Evolutionary conservation across 2,797 vertebrate genomes (phyloP).

Genomic region (Naso thynnoides): DNA sequence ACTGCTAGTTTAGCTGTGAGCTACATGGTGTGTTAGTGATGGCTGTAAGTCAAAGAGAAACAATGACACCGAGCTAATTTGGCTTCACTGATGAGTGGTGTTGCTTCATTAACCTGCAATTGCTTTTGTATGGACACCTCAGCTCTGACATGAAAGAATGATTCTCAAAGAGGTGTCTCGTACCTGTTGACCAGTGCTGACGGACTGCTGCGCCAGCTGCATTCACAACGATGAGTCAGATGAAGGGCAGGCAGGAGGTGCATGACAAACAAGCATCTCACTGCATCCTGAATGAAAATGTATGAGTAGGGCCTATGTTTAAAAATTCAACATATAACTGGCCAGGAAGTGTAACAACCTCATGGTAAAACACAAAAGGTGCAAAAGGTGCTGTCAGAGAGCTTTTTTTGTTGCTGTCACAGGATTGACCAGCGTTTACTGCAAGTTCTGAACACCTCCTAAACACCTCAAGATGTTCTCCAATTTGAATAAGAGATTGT

Average conservation of each 20-base stretch:
- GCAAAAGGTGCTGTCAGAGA: no score
- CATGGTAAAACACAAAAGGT: no score
- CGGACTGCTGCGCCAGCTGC: conserved; percentile 24
- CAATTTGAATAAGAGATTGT: background rate
- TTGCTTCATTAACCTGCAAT: conserved; percentile 26
- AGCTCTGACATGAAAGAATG: conserved; percentile 27
- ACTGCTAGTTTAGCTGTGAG: conserved; percentile 10
- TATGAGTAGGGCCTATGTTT: conserved; percentile 6
- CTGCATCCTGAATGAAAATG: conserved; percentile 11
- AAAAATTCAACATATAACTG: conserved; percentile 14
- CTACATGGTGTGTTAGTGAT: background rate
- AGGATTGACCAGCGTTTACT: background rate
- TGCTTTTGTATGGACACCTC: conserved; percentile 28
- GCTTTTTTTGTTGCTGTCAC: no score
- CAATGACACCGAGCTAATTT: background rate
- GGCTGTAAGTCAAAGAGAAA: conserved; percentile 5
- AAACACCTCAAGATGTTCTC: background rate
- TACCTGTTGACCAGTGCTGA: conserved; percentile 30
- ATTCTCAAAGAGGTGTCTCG: conserved; percentile 13
- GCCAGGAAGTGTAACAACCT: no score
- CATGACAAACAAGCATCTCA: conserved; percentile 36
- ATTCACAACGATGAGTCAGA: conserved; percentile 46
- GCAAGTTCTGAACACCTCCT: background rate
- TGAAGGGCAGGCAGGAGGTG: conserved; percentile 43
- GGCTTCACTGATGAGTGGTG: conserved; percentile 8